Conservation (phyloP, 2,888 invertebrate species). For the Phaedon cochleariae region DNA sequence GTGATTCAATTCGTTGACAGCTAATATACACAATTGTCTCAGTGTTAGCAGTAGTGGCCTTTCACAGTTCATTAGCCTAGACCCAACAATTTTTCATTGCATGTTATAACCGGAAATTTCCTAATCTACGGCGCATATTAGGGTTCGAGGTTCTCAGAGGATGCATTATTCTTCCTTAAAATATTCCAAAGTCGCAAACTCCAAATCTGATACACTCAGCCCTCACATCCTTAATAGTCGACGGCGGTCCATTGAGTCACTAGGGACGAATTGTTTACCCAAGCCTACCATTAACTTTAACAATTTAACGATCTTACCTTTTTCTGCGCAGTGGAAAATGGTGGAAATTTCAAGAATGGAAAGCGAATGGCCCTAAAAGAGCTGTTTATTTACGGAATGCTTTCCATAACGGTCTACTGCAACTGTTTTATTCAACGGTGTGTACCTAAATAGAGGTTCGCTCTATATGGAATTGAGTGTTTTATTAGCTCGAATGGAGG, state of each 20-base stretch:
- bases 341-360: constrained; percentile 10
- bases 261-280: constrained; percentile 10
- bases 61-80: too few relatives aligned
- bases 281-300: constrained; percentile 19
- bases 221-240: constrained; percentile 13
- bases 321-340: constrained; percentile 11
- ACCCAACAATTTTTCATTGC: background rate
- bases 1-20: too few relatives aligned
- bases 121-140: background rate
- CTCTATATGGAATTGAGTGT: background rate
- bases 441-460: background rate
- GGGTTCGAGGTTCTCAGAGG: background rate
- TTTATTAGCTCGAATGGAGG: too few relatives aligned
- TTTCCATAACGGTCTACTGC: constrained; percentile 6
- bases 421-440: constrained; percentile 7
- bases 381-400: constrained; percentile 15
- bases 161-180: background rate
- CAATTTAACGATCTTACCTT: constrained; percentile 19
- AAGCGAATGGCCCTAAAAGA: constrained; percentile 16
- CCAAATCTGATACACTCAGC: background rate
- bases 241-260: constrained; percentile 7
- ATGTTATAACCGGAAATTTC: too few relatives aligned
- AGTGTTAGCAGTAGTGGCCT: too few relatives aligned
- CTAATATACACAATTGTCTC: too few relatives aligned
- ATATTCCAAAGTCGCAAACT: background rate